Evolutionary conservation across 2,888 invertebrate genomes (phyloP).

Genomic region (Fragum whitleyi): DNA sequence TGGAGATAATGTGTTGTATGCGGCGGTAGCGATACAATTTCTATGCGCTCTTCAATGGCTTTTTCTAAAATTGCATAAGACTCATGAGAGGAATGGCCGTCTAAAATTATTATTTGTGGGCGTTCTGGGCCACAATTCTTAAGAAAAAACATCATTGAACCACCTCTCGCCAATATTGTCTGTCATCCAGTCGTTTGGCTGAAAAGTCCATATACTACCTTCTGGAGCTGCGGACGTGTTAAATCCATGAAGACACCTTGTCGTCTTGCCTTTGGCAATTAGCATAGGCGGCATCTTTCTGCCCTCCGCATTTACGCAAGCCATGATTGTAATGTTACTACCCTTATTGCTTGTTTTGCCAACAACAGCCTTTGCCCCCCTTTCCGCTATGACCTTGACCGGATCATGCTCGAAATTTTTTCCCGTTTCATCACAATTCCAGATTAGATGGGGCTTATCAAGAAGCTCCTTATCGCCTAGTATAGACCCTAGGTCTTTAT

Average conservation of each 20-base stretch:
- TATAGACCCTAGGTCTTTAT: neutral
- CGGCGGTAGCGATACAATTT: conserved; percentile 55
- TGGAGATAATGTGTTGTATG: conserved; percentile 53
- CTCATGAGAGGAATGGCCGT: conserved; percentile 59
- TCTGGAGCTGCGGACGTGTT: conserved; percentile 52
- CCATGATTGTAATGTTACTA: conserved; percentile 35
- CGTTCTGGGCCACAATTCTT: conserved; percentile 25
- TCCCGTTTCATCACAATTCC: conserved; percentile 36
- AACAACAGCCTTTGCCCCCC: conserved; percentile 11
- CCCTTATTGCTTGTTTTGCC: conserved; percentile 17
- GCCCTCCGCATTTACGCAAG: conserved; percentile 58
- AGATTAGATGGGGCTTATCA: conserved; percentile 3
- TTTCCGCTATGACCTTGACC: conserved; percentile 1
- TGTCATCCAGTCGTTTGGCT: conserved; percentile 58
- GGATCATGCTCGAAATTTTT: conserved; percentile 32
- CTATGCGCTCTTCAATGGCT: conserved; percentile 56
- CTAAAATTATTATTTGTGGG: conserved; percentile 43
- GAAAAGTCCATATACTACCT: conserved; percentile 59
- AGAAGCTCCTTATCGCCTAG: neutral
- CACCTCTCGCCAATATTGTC: conserved; percentile 41
- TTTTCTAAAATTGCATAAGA: conserved; percentile 52
- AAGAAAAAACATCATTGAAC: conserved; percentile 40
- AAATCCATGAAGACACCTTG: conserved; percentile 50
- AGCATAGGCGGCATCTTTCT: conserved; percentile 58
- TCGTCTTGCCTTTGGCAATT: conserved; percentile 65